Evolutionary conservation across 2,797 vertebrate species (phyloP).

Genomic region (Cheirogaleus major): DNA sequence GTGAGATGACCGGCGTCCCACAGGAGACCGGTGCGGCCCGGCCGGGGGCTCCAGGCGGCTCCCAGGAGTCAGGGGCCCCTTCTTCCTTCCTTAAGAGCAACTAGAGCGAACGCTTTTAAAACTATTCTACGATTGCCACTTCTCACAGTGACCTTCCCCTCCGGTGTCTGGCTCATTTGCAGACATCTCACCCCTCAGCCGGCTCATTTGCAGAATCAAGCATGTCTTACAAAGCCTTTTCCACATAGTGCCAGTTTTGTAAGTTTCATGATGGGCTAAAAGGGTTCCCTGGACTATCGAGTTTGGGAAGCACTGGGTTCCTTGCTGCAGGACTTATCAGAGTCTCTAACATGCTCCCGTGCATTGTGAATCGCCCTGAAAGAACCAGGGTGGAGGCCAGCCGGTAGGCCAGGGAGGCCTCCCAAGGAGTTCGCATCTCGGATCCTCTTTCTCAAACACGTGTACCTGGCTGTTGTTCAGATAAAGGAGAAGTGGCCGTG

Average conservation of each 20-base stretch:
- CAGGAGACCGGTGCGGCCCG: not conserved
- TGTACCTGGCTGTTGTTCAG: not conserved
- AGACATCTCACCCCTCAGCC: too few relatives aligned
- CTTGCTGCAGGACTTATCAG: not conserved
- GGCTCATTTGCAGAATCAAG: not conserved
- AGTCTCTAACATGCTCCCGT: not conserved
- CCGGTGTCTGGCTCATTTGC: too few relatives aligned
- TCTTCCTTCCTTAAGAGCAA: not conserved
- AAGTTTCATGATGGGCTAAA: not conserved
- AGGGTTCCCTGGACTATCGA: not conserved
- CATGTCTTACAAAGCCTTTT: not conserved
- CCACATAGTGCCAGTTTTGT: not conserved
- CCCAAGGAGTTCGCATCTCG: fast-evolving
- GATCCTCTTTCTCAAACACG: fast-evolving
- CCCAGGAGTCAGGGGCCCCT: fast-evolving
- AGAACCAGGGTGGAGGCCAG: not conserved
- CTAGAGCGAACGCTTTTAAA: not conserved
- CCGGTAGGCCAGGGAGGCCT: not conserved
- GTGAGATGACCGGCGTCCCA: not conserved
- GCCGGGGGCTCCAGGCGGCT: not conserved
- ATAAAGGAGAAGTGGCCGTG: fast-evolving
- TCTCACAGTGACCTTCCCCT: not conserved
- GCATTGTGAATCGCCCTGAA: not conserved
- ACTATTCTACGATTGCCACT: not conserved
- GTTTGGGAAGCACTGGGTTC: not conserved